Conservation (phyloP, 2,888 invertebrate species). For the Leptinotarsa haldemani region DNA sequence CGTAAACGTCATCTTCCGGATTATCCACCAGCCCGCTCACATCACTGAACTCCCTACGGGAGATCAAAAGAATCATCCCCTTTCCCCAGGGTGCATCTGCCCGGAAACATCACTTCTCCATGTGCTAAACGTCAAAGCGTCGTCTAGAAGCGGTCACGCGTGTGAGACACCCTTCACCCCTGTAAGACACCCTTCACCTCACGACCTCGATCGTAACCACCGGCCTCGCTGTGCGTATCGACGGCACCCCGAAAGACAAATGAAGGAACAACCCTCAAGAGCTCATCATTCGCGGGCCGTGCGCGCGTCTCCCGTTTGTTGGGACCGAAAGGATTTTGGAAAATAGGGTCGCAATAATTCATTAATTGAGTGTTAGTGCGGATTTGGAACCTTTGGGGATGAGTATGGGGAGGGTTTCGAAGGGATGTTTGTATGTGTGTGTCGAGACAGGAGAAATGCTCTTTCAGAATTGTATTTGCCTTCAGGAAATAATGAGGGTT, state of each 20-base stretch:
- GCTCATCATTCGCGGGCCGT: not conserved
- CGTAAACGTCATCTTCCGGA: slow-evolving; percentile 29
- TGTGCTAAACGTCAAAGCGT: slow-evolving; percentile 12
- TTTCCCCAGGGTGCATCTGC: not conserved
- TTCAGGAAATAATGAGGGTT: no score
- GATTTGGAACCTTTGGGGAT: slow-evolving; percentile 17
- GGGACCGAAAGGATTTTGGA: slow-evolving; percentile 36
- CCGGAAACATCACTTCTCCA: slow-evolving; percentile 28
- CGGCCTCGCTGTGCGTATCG: slow-evolving; percentile 14
- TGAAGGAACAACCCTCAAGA: slow-evolving; percentile 34
- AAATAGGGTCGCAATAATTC: slow-evolving; percentile 39
- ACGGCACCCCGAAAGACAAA: slow-evolving; percentile 29
- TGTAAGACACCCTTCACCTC: slow-evolving; percentile 5
- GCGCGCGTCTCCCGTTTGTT: not conserved
- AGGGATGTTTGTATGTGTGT: slow-evolving; percentile 3
- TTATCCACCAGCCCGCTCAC: slow-evolving; percentile 10
- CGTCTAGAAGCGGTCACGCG: not conserved
- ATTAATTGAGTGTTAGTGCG: slow-evolving; percentile 39
- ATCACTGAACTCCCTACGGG: slow-evolving; percentile 24
- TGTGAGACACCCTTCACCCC: slow-evolving; percentile 5
- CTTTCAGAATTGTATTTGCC: not conserved
- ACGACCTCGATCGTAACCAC: not conserved
- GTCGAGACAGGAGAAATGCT: not conserved
- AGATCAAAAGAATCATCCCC: slow-evolving; percentile 1
- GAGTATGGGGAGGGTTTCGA: slow-evolving; percentile 23